Conservation (phyloP, 2,888 invertebrate genomes). For the Junonia oenone region DNA sequence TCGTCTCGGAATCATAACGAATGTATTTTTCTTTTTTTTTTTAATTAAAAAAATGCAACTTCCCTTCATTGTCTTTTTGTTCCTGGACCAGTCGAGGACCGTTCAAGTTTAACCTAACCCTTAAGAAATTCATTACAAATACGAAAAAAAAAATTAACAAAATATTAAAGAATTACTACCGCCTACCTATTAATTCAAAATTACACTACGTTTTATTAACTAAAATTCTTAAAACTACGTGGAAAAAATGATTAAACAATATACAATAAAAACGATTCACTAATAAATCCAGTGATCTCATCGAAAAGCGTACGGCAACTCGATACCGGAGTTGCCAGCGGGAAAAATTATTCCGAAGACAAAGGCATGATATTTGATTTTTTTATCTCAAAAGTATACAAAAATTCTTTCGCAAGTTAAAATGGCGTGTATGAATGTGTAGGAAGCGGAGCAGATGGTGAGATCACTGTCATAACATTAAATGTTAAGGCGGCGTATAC, state of each 20-base stretch:
- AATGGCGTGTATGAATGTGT: conserved; percentile 14
- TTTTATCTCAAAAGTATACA: conserved; percentile 24
- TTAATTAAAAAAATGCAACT: conserved; percentile 65
- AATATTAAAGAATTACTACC: conserved; percentile 74
- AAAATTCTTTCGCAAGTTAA: conserved; percentile 10
- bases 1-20: conserved; percentile 41
- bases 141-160: conserved; percentile 76
- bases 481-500: conserved; percentile 76
- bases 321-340: conserved; percentile 17
- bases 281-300: conserved; percentile 65
- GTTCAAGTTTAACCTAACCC: conserved; percentile 65
- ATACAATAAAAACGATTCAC: conserved; percentile 78
- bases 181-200: conserved; percentile 73
- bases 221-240: conserved; percentile 74
- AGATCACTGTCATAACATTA: conserved; percentile 69
- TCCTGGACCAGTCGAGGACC: conserved; percentile 63
- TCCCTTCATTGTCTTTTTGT: conserved; percentile 76
- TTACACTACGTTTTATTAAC: conserved; percentile 69
- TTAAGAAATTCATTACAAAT: conserved; percentile 67
- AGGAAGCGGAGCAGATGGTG: conserved; percentile 31
- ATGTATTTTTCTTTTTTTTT: conserved; percentile 39
- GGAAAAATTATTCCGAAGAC: conserved; percentile 12
- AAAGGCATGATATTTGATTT: conserved; percentile 10
- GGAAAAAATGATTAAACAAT: conserved; percentile 76
- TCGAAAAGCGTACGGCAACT: conserved; percentile 25